Evolutionary conservation across 2,797 vertebrate species (phyloP).

Genomic region (Lepilemur septentrionalis): DNA sequence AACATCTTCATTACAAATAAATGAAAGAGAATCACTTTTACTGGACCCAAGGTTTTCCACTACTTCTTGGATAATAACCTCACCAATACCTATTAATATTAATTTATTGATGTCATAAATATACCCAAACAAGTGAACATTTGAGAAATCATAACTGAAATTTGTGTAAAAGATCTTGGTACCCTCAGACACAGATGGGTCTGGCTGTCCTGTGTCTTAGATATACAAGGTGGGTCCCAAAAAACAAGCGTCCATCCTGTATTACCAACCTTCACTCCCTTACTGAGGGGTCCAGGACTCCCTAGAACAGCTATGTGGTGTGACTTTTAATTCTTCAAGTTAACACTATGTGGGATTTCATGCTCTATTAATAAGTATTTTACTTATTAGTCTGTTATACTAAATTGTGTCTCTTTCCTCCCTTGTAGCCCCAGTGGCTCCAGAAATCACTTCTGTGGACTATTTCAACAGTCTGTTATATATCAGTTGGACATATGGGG

Average conservation of each 20-base stretch:
- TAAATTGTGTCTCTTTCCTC: not conserved
- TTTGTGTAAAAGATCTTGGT: not conserved
- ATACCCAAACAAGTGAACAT: not conserved
- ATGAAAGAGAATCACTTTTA: not conserved
- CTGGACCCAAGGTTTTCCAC: not conserved
- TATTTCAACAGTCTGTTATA: slow-evolving; percentile 92
- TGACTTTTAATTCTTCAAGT: not conserved
- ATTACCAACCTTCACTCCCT: not conserved
- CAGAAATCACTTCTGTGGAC: slow-evolving; percentile 92
- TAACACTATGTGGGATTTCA: not conserved
- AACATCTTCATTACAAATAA: not conserved
- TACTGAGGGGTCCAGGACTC: not conserved
- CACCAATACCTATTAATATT: not conserved
- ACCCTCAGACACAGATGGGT: not conserved
- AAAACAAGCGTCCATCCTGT: not conserved
- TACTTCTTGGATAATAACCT: not conserved
- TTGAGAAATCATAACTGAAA: not conserved
- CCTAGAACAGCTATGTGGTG: not conserved
- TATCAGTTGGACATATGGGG: slow-evolving; percentile 93
- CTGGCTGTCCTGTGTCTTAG: not conserved
- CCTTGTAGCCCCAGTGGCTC: slow-evolving; percentile 92
- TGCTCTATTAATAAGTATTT: not conserved
- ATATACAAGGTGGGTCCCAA: not conserved
- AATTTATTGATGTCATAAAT: not conserved
- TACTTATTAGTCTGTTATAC: not conserved